Conservation (phyloP, 2,113 vertebrate species). For the Leptocoma aspasia region DNA sequence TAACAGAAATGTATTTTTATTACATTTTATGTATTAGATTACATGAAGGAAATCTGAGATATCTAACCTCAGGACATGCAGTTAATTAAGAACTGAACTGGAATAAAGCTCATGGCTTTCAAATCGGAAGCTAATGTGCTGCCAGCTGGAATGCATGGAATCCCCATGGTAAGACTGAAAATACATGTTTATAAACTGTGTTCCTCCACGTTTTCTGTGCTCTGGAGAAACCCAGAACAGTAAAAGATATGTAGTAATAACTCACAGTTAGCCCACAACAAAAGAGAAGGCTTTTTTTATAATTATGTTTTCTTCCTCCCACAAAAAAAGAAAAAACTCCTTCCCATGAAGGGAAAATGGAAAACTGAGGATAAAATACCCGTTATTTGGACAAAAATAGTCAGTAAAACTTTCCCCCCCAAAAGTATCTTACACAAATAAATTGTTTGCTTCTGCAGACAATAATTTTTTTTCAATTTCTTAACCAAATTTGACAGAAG, state of each 20-base stretch:
- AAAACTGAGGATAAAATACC: not conserved
- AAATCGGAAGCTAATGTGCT: not conserved
- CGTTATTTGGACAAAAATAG: not conserved
- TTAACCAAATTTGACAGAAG: not conserved
- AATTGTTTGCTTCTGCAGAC: not conserved
- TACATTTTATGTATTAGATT: not conserved
- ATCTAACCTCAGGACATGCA: not conserved
- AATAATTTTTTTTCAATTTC: not conserved
- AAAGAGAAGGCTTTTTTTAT: not conserved
- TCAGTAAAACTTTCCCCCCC: fast-evolving
- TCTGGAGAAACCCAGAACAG: not conserved
- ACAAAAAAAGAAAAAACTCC: fast-evolving
- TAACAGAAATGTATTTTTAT: not conserved
- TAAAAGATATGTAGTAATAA: not conserved
- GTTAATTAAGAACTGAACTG: slow-evolving; percentile 22
- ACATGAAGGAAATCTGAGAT: not conserved
- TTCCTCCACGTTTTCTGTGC: not conserved
- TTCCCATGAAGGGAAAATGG: not conserved
- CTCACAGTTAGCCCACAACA: not conserved
- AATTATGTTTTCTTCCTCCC: fast-evolving
- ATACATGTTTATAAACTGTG: not conserved
- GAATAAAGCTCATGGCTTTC: slow-evolving; percentile 1
- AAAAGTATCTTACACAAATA: not conserved
- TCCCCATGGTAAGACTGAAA: not conserved
- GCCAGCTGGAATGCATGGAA: not conserved